These are phyloP conservation scores for Dissostichus mawsoni DNA, from an alignment of 2,113 vertebrate species.

Conservation along the genomic window DNA sequence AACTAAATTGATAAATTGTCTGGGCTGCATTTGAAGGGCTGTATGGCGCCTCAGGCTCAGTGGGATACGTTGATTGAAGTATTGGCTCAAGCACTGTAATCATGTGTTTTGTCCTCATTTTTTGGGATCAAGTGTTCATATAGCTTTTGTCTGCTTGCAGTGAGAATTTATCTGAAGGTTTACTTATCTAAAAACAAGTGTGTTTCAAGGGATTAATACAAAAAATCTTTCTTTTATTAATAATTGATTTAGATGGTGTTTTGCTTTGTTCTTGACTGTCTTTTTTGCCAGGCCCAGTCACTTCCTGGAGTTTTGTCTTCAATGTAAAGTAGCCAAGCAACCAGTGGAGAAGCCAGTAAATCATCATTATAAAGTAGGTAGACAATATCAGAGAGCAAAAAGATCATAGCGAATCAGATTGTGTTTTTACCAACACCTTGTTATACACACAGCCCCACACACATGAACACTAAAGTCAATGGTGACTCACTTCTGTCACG, in stretches of 20 bases:
- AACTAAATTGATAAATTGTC: not conserved
- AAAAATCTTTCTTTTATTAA: too few relatives aligned
- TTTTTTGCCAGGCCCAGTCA: too few relatives aligned
- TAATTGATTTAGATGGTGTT: too few relatives aligned
- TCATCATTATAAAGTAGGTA: not conserved
- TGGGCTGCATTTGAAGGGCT: not conserved
- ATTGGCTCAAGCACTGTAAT: not conserved
- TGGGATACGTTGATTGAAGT: not conserved
- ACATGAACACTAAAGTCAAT: slow-evolving; percentile 24
- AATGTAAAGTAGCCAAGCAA: not conserved
- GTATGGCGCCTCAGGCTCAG: not conserved
- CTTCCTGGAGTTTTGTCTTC: too few relatives aligned
- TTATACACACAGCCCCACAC: slow-evolving; percentile 1
- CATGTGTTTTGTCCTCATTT: not conserved
- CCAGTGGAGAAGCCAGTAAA: not conserved
- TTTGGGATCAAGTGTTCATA: not conserved
- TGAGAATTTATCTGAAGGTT: not conserved
- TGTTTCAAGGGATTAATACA: not conserved
- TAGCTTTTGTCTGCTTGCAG: not conserved
- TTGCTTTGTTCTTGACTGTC: too few relatives aligned
- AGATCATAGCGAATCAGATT: slow-evolving; percentile 29
- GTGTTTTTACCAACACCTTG: slow-evolving; percentile 31
- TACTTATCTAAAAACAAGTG: not conserved
- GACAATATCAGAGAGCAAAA: not conserved
- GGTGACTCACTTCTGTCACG: slow-evolving; percentile 59